Base-by-base conservation (phyloP, 2,797 vertebrate species). In the Acrossocheilus wenchowensis region DNA sequence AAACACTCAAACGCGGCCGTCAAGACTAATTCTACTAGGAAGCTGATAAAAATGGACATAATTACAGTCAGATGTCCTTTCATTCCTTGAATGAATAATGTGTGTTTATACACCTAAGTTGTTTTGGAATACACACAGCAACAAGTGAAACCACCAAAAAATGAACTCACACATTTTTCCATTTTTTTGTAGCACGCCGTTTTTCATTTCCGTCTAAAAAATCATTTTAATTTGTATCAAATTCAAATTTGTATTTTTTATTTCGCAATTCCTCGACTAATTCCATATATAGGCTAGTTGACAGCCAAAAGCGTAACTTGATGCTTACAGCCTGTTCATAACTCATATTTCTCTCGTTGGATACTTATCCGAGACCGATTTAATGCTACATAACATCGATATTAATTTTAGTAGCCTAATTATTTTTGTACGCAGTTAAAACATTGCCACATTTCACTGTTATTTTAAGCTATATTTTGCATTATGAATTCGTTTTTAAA, bases 1-100 rank as follows among this genome's bases (percentile, higher is more conserved):
- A 93, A 93, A 43, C 43, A 91, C 89, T 93, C 92, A 95, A 94
- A 95, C 92, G 94, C 94, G 94, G 93, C 93, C 94, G 87, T 21
- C 39, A 75, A 91, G 90, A 15, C 50, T 48, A 45, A 85, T 68
- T 84, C 26, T 26, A 1, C 54, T 21, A 6, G 39, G n/a, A 45
- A 12, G 39, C 39, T 19, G 66, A 80, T 62, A 86, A 72, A 60
- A 73, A 39, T 14, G n/a, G 43, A 71, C 52, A 7, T 21, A 36
- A 81, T 39, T 62, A 73, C 52, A 81, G 19, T 81, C 52, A 73
- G 66, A 62, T 71, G 77, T 34, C n/a, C 2, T 78, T 71, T 64
- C 50, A 39, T 69, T 78, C 17, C 6, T 71, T 41, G 17, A 71
- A 43, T 72, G 41, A 23, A 48, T 48, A 7, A 36, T 12, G 11